Evolutionary conservation across 2,797 vertebrate genomes (phyloP).

Genomic region (Enteromius treurensis): DNA sequence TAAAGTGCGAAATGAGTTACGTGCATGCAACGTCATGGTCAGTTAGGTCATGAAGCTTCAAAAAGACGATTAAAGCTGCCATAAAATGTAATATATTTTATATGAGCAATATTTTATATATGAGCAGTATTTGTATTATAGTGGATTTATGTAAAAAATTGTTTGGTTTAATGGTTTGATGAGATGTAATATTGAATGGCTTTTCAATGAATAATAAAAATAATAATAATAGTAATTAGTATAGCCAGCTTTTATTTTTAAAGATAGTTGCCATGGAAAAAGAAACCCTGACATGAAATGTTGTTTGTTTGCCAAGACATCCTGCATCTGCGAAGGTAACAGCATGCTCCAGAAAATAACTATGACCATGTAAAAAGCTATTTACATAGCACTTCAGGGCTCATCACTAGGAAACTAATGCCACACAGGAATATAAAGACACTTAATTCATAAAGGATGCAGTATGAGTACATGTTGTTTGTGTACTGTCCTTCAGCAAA

Average conservation of each 20-base stretch:
- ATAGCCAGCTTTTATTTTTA: constrained; percentile 35
- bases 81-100: too few relatives aligned
- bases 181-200: too few relatives aligned
- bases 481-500: not conserved
- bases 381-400: constrained; percentile 24
- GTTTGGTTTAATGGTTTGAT: too few relatives aligned
- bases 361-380: constrained; percentile 5
- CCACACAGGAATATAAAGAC: not conserved
- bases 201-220: not conserved
- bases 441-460: not conserved
- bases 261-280: constrained; percentile 29
- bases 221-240: not conserved
- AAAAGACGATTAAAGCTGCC: too few relatives aligned
- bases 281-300: constrained; percentile 8
- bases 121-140: too few relatives aligned
- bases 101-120: too few relatives aligned
- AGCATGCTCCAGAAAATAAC: constrained; percentile 35
- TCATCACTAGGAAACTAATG: constrained; percentile 18
- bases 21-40: too few relatives aligned
- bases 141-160: too few relatives aligned
- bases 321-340: constrained; percentile 42
- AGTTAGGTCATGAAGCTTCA: too few relatives aligned
- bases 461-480: not conserved
- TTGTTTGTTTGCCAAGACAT: constrained; percentile 41
- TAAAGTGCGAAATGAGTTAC: too few relatives aligned